Evolutionary conservation across 2,797 vertebrate genomes (phyloP).

Genomic region (Carapus acus): DNA sequence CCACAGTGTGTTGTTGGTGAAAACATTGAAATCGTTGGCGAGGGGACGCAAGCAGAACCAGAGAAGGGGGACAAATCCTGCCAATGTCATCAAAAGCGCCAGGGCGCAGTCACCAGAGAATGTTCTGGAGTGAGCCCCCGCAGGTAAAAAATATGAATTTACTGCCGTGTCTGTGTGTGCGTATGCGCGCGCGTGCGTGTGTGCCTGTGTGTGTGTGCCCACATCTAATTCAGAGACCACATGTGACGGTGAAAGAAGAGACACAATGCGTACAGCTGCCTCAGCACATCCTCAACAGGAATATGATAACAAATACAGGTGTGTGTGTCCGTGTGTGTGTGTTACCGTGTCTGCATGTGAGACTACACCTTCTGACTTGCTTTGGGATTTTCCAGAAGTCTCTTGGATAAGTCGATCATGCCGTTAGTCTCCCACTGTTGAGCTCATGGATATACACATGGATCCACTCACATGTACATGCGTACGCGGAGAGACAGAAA

Average conservation of each 20-base stretch:
- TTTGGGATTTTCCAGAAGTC: constrained; percentile 11
- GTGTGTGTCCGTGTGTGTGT: neutral
- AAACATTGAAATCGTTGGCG: constrained; percentile 20
- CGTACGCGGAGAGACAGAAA: constrained; percentile 7
- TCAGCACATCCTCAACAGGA: neutral
- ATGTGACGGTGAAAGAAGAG: constrained; percentile 7
- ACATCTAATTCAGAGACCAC: too few relatives aligned
- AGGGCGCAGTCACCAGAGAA: constrained; percentile 22
- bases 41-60: constrained; percentile 17
- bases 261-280: constrained; percentile 5
- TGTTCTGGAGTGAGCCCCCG: constrained; percentile 16
- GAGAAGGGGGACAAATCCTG: constrained; percentile 29
- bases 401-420: constrained; percentile 22
- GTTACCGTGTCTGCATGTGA: too few relatives aligned
- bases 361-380: too few relatives aligned
- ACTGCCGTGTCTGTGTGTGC: neutral
- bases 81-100: constrained; percentile 11
- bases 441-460: constrained; percentile 9
- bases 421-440: neutral
- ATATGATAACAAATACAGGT: neutral
- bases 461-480: neutral
- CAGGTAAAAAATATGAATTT: constrained; percentile 17
- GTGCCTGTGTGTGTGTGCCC: too few relatives aligned
- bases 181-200: neutral
- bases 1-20: too few relatives aligned